A percentile compares a stretch with the other conserved stretches of the same genome.
Evolutionary conservation across 92 coral and sea anemone species (phyloP).

Genomic region (Hydrozoanthus gracilis): DNA sequence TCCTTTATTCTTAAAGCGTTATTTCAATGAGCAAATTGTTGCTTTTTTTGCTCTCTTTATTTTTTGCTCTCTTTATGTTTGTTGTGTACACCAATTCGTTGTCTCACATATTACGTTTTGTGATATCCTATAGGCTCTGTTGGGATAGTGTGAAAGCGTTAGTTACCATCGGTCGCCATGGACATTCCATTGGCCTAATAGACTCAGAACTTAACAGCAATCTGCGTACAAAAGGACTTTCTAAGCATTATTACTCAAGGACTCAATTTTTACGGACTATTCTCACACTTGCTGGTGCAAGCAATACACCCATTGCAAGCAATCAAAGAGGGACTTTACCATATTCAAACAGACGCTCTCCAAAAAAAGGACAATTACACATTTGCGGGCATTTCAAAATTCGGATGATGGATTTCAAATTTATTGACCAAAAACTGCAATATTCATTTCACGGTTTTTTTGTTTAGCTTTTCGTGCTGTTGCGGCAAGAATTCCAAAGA

Average conservation of each 20-base stretch:
- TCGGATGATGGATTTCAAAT: conserved; percentile 37
- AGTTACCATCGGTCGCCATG: conserved; percentile 56
- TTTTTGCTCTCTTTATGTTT: conserved; percentile 39
- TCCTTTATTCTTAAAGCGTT: conserved; percentile 7
- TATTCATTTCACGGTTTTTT: not conserved
- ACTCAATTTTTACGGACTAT: conserved; percentile 40
- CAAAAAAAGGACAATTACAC: conserved; percentile 35
- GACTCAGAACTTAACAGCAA: conserved; percentile 44
- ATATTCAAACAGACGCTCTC: conserved; percentile 43
- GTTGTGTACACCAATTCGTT: conserved; percentile 18
- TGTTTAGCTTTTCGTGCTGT: not conserved
- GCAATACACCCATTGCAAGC: conserved; percentile 48
- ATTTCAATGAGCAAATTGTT: conserved; percentile 26
- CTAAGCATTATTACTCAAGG: conserved; percentile 39
- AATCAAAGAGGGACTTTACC: conserved; percentile 39
- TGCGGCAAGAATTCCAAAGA: conserved; percentile 2
- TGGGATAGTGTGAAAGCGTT: conserved; percentile 54
- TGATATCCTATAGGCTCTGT: conserved; percentile 69
- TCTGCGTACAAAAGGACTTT: conserved; percentile 49
- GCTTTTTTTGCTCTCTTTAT: conserved; percentile 1
- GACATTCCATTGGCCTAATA: conserved; percentile 51
- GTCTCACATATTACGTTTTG: conserved; percentile 61
- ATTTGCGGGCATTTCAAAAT: conserved; percentile 45
- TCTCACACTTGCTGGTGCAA: conserved; percentile 41
- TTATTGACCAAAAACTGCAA: conserved; percentile 21